Evolutionary conservation across 2,888 invertebrate species (phyloP), one percentile per base, ranked within the genome.

Genomic region (Ceramica pisi): DNA sequence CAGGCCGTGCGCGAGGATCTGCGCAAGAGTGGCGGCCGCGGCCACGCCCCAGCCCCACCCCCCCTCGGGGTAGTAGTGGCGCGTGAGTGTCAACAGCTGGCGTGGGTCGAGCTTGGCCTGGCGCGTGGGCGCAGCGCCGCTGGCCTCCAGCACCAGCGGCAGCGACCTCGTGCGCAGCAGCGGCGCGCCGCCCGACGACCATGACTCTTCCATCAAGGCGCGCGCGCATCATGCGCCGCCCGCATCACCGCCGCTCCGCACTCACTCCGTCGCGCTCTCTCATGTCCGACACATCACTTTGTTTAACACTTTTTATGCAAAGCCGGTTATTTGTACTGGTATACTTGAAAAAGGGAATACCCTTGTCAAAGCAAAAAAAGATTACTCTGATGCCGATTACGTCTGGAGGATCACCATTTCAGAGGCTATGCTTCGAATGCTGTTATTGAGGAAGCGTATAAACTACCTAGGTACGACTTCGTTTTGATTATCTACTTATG

Each of bases 41-140:
- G 98, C 96, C 65, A 98, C 97, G 66, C 98, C 97, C 98, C 98
- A 98, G 9, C 98, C 98, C 98, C 98, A 98, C 0, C 98, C 98
- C 10, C 98, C 98, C 93, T 98, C 98, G 46, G 98, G 98, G 92
- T 98, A 98, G 93, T 98, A 98, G 89, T 98, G 98, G 87, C 98
- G 97, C 82, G 97, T 97, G 82, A 97, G 96, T 12, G 97, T 97
- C 69, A 97, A 95, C 84, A 97, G 93, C 75, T 96, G 96, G 75
- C 96, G 96, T 53, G 96, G 96, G 91, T 95, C 96, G 90, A 95
- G 95, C 90, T 91, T 96, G 90, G 92, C 90, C 91, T 92, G 94
- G 88, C 93, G 95, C 90, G 93, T 89, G 85, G 95, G 95, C 81
- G 95, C 95, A 78, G 93, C 91, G 76, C 91, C 93, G 86, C 94